Conservation (phyloP, 1,140 invertebrate species). For the Nasonia longicornis region DNA sequence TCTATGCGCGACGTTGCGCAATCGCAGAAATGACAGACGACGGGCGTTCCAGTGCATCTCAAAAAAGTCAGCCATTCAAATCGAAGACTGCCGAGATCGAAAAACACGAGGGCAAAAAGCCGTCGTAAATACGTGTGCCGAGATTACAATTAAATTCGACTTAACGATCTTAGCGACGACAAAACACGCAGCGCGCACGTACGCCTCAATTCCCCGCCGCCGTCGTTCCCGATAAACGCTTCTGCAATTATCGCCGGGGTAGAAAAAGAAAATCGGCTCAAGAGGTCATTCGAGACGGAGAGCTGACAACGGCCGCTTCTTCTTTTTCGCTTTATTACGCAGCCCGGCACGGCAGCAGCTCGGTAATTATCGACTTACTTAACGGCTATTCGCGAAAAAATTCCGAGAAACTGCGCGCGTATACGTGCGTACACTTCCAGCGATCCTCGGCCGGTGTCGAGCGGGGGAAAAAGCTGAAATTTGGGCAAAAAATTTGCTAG, state of each 20-base stretch:
- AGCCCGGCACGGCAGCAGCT: not conserved
- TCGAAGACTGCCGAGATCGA: not conserved
- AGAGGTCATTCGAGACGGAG: conserved; percentile 29
- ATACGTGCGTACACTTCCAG: not conserved
- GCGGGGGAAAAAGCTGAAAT: not conserved
- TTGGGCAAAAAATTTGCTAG: not conserved
- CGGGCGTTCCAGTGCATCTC: too few species aligned
- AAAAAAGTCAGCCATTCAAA: not conserved
- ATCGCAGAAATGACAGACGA: not conserved
- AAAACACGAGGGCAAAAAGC: not conserved
- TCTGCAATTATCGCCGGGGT: conserved; percentile 37
- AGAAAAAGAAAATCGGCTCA: conserved; percentile 22
- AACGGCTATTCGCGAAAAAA: conserved; percentile 37
- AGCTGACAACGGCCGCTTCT: conserved; percentile 14
- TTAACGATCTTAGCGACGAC: conserved; percentile 16
- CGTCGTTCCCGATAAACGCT: conserved; percentile 22
- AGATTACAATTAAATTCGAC: conserved; percentile 27
- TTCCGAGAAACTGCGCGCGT: conserved; percentile 23
- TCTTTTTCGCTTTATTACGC: conserved; percentile 38
- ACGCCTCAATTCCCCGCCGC: conserved; percentile 2
- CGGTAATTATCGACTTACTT: conserved; percentile 43
- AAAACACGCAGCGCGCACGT: not conserved
- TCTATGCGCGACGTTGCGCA: not conserved
- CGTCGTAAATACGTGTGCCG: not conserved
- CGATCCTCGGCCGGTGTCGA: not conserved